Percentiles rank a stretch among this genome's conserved stretches.
phyloP scores from a whole-genome alignment of 2,113 vertebrate genomes.

The Falcunculus frontatus region DNA sequence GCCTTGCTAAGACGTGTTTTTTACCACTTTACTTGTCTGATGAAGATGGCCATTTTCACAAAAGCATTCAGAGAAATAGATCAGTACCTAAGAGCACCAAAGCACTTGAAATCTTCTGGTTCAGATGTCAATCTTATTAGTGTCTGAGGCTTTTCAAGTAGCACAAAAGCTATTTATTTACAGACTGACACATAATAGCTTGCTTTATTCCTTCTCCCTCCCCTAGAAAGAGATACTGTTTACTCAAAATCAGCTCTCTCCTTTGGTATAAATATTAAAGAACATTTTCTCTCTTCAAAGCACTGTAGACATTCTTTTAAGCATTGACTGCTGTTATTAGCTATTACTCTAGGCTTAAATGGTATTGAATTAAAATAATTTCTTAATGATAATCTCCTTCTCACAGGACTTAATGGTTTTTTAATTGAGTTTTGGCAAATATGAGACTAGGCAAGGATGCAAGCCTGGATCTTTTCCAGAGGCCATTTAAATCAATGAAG shows the following conservation, averaged over 20 bases:
- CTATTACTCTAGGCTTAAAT: slow-evolving; percentile 51
- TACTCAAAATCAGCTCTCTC: slow-evolving; percentile 4
- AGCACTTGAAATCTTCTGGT: slow-evolving; percentile 37
- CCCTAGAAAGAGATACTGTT: background rate
- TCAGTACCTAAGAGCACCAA: slow-evolving; percentile 24
- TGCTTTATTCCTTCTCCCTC: slow-evolving; percentile 15
- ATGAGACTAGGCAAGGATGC: background rate
- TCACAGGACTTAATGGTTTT: slow-evolving; percentile 55
- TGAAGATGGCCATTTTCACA: slow-evolving; percentile 12
- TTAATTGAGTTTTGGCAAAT: slow-evolving; percentile 62
- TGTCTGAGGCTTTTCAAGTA: slow-evolving; percentile 49
- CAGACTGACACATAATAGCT: slow-evolving; percentile 28
- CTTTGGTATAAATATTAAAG: background rate
- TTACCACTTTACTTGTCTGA: slow-evolving; percentile 3
- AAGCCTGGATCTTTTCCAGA: background rate
- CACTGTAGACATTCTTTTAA: background rate
- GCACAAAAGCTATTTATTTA: slow-evolving; percentile 67
- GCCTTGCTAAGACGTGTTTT: background rate
- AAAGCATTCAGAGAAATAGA: background rate
- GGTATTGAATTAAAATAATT: slow-evolving; percentile 63
- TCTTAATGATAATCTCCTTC: slow-evolving; percentile 50
- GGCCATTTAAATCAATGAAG: slow-evolving; percentile 23
- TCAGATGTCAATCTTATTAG: slow-evolving; percentile 53
- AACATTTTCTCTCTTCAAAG: background rate
- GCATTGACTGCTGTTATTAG: background rate